These are phyloP conservation scores for Aphodius granarius DNA, from an alignment of 2,888 invertebrate species.

Conservation along the genomic window DNA sequence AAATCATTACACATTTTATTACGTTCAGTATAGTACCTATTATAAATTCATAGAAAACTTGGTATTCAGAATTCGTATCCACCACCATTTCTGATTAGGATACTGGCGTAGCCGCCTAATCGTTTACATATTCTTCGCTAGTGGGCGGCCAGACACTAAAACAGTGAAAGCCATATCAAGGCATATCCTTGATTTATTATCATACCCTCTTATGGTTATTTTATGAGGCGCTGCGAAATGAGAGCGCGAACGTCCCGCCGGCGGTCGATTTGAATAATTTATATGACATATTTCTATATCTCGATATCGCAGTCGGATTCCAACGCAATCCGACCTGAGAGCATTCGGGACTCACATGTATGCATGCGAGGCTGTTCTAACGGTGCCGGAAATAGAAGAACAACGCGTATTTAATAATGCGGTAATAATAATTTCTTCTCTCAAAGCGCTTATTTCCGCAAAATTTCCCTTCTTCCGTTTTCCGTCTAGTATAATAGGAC, in stretches of 20 bases:
- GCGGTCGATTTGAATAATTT: slow-evolving; percentile 14
- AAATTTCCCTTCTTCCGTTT: too few relatives aligned
- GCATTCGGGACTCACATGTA: neutral
- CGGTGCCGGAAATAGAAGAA: neutral
- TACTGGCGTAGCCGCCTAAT: neutral
- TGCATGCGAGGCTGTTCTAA: neutral
- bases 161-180: neutral
- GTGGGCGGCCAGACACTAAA: neutral
- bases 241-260: slow-evolving; percentile 7
- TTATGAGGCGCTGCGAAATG: slow-evolving; percentile 7
- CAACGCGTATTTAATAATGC: neutral
- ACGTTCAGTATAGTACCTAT: too few relatives aligned
- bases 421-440: neutral
- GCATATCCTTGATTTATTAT: slow-evolving; percentile 6
- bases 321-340: neutral
- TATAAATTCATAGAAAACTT: neutral
- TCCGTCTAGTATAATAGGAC: too few relatives aligned
- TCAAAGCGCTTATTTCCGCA: too few relatives aligned
- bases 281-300: slow-evolving; percentile 14
- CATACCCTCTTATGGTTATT: slow-evolving; percentile 9
- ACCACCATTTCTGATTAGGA: neutral
- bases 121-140: neutral
- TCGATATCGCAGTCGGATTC: neutral
- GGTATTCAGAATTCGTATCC: neutral
- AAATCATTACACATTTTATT: too few relatives aligned